Evolutionary conservation across 2,888 invertebrate genomes (phyloP).

Genomic region (Cheilosia scutellata): DNA sequence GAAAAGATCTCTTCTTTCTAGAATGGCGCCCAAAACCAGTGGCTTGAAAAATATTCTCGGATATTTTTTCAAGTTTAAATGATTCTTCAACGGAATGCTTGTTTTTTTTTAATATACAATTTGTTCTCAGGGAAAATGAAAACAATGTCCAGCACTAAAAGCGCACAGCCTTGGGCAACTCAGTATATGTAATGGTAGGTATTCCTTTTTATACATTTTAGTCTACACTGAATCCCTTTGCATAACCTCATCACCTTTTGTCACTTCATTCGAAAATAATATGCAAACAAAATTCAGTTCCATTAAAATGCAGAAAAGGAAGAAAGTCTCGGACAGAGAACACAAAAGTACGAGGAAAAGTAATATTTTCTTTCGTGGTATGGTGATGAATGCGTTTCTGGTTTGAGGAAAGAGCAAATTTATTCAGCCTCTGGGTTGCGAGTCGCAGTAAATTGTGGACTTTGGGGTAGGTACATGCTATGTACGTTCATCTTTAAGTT

Average conservation of each 20-base stretch:
- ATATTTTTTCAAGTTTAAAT: no score
- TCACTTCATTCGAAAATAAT: constrained; percentile 13
- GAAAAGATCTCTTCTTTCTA: no score
- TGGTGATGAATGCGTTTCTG: neutral
- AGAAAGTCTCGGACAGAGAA: constrained; percentile 6
- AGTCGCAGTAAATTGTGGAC: no score
- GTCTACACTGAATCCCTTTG: constrained; percentile 3
- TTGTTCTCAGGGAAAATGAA: neutral
- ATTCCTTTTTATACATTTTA: neutral
- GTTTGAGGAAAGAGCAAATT: neutral
- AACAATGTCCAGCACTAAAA: constrained; percentile 1
- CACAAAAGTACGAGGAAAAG: neutral
- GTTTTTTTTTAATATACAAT: no score
- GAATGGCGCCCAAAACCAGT: no score
- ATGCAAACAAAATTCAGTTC: constrained; percentile 8
- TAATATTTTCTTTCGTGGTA: constrained; percentile 1
- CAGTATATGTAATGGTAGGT: neutral
- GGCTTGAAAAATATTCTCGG: no score
- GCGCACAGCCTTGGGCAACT: constrained; percentile 2
- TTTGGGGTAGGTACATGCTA: no score
- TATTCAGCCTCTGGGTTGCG: neutral
- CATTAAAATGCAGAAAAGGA: constrained; percentile 37
- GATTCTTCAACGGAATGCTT: neutral
- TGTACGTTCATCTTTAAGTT: no score
- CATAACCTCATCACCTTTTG: neutral